Evolutionary conservation across 2,113 vertebrate species (phyloP).

Genomic region (Montifringilla adamsi): DNA sequence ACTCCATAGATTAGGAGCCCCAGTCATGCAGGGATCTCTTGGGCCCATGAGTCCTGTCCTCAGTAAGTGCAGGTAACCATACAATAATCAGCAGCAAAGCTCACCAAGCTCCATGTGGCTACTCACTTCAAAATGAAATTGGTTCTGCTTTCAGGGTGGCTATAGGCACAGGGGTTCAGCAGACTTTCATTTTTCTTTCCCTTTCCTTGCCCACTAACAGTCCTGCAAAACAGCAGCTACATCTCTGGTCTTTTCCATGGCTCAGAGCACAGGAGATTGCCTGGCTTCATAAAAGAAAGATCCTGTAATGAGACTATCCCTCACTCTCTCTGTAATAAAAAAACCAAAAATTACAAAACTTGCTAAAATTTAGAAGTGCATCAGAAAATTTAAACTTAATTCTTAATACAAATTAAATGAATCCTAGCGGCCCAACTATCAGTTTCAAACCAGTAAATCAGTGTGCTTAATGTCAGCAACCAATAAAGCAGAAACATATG

Average conservation of each 20-base stretch:
- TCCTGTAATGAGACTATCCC: background rate
- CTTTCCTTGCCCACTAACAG: background rate
- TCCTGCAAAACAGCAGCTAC: background rate
- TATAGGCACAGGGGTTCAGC: background rate
- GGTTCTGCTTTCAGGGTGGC: background rate
- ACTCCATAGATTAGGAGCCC: background rate
- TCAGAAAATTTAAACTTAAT: conserved; percentile 6
- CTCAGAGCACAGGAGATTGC: background rate
- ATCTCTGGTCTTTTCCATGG: background rate
- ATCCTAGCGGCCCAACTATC: background rate
- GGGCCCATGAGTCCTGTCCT: background rate
- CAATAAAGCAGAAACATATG: conserved; percentile 64
- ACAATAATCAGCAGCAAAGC: background rate
- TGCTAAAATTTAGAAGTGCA: background rate
- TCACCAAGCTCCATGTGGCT: background rate
- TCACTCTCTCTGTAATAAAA: background rate
- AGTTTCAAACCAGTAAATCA: conserved; percentile 51
- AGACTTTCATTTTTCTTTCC: background rate
- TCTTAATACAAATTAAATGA: conserved; percentile 31
- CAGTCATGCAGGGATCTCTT: background rate
- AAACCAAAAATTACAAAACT: background rate
- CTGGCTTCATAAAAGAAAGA: background rate
- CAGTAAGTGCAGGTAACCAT: background rate
- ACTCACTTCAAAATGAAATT: background rate
- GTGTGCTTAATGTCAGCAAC: conserved; percentile 2